Conservation (phyloP, 2,113 vertebrate species). For the Cavia aperea region DNA sequence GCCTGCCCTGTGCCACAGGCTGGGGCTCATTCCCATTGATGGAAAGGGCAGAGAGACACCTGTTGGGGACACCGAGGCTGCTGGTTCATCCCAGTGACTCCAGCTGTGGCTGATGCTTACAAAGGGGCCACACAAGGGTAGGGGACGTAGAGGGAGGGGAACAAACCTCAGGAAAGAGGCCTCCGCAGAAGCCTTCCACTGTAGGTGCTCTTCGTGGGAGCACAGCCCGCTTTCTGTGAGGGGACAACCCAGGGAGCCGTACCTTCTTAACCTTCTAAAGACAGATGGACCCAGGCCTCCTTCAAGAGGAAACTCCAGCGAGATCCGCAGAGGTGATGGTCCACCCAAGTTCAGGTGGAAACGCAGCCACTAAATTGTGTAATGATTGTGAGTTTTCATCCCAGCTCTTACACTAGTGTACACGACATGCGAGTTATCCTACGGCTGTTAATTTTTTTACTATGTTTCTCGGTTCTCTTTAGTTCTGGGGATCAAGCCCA, state of each 20-base stretch:
- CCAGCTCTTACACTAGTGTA: neutral
- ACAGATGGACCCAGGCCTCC: neutral
- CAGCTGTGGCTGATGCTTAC: neutral
- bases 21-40: neutral
- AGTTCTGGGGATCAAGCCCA: neutral
- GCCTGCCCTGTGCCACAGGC: neutral
- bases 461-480: neutral
- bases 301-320: neutral
- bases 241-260: fast-evolving
- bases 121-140: neutral
- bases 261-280: neutral
- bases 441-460: neutral
- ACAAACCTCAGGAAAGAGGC: neutral
- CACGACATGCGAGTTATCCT: neutral
- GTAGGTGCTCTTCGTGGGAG: neutral
- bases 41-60: neutral
- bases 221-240: neutral
- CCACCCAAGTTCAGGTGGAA: neutral
- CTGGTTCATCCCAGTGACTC: neutral
- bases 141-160: neutral
- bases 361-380: neutral
- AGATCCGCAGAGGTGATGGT: neutral
- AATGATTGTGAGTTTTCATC: neutral
- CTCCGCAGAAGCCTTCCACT: neutral
- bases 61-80: neutral